Base-by-base conservation (phyloP, 2,113 vertebrate species). In the Cheilinus undulatus region DNA sequence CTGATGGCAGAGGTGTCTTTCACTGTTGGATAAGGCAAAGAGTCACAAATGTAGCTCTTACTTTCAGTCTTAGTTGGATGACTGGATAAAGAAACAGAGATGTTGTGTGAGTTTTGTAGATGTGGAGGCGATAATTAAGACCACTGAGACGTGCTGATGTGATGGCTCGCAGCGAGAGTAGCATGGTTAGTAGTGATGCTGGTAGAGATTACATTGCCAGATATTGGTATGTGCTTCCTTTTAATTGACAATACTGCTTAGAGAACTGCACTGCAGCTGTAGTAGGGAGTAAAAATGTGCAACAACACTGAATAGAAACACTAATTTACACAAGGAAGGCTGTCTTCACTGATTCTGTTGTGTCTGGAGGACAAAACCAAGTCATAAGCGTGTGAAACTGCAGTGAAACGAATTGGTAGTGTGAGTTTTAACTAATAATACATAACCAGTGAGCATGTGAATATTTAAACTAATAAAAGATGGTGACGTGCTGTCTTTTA, bases 181-280 rank as follows among this genome's bases (percentile, higher is more conserved):
- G 82, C 63, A 58, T 82, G 73, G 76, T 64, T 61, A 45, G 42
- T 83, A 64, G 82, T 73, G 80, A 57, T 50, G 80, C 80, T 76
- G 73, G 60, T 70, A 69, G 69, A 73, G 70, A 74, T 74, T 80
- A 61, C 51, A 65, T 75, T 78, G 70, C 72, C 77, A 72, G 69
- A 28, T 80, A 69, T 78, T 80, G 80, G 70, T 59, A 80, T 59
- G 72, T 84, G 83, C 80, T 89, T 88, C 83, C 73, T 64, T 73
- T 65, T 38, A 79, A 80, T 54, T 68, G 68, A 84, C 69, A 51
- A 14, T 56, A 48, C 27, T 62, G 58, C 56, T 8, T 63, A 76
- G 51, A n/a, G 61, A 80, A 65, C 19, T 46, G 58, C 48, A 53
- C 50, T 9, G 10, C 20, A 12, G 22, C 60, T 51, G 40, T 28